Evolutionary conservation across 2,888 invertebrate species (phyloP).

Genomic region (Amiota mariae): DNA sequence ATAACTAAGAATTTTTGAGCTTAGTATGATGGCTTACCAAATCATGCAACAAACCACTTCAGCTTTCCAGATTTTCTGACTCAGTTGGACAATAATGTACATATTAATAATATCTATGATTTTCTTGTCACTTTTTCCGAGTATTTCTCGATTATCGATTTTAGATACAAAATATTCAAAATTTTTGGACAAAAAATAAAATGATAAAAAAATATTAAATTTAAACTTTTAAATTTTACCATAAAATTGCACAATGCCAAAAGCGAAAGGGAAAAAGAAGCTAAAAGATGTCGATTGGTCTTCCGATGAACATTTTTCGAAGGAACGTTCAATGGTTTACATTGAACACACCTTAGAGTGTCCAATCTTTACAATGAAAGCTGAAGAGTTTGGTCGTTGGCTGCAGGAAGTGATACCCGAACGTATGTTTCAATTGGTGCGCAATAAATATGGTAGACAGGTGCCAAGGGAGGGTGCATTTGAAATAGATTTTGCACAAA

Average conservation of each 20-base stretch:
- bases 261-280: constrained; percentile 41
- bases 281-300: constrained; percentile 64
- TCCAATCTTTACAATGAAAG: constrained; percentile 66
- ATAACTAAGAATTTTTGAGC: no score
- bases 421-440: constrained; percentile 60
- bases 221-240: not conserved
- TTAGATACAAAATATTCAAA: constrained; percentile 21
- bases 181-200: constrained; percentile 9
- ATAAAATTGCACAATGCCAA: constrained; percentile 40
- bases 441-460: constrained; percentile 60
- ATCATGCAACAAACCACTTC: no score
- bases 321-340: constrained; percentile 67
- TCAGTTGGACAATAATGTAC: no score
- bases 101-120: not conserved
- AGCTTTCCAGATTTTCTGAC: not conserved
- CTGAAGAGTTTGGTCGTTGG: constrained; percentile 60
- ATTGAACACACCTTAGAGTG: constrained; percentile 70
- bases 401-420: constrained; percentile 60
- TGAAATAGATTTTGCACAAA: constrained; percentile 67
- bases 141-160: not conserved
- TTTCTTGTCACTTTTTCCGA: no score
- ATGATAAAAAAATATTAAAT: constrained; percentile 20
- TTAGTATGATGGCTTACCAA: no score
- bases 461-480: constrained; percentile 65
- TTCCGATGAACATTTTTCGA: constrained; percentile 59